Base-by-base conservation (phyloP, 1,140 invertebrate species). In the Papilio dardanus region DNA sequence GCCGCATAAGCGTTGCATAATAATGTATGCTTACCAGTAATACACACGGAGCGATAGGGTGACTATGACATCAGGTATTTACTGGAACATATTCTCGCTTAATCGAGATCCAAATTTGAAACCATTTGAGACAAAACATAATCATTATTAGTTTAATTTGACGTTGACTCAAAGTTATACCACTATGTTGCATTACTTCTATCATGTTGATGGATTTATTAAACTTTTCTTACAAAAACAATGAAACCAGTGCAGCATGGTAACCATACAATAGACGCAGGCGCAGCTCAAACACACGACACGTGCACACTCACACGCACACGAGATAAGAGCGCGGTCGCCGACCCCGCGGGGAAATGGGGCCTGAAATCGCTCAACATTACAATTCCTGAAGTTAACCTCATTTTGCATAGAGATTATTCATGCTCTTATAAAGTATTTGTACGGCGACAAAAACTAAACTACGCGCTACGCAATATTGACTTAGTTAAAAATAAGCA, bases 271-370 rank as follows among this genome's bases (percentile, higher is more conserved):
- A 82, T 76, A 84, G 77, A 79, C 84, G 81, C 85, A 82, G 73
- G 83, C 88, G 86, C 86, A 86, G 75, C 77, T 73, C 74, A 77
- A 76, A 76, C 78, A 81, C 73, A 68, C 66, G 50, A 28, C 58
- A 80, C 86, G 86, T 83, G 81, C 35, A 35, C 79, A 66, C 83
- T 80, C 86, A 88, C 87, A 86, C 74, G 76, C 83, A 75, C 79
- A 83, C 78, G 50, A 87, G 90, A 92, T 90, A 92, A 91, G 89
- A 86, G 84, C 77, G n/a, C 85, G 90, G 87, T 85, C 88, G 81
- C 31, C 85, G 87, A 90, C 86, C 90, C 82, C 76, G 74, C 58
- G 77, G 80, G 81, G 80, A 88, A 88, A 87, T 88, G 85, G 80
- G 83, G 85, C 85, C 87, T 89, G 88, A 90, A 89, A 89, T 83